Percentiles rank a stretch among this genome's conserved stretches.
phyloP scores from a whole-genome alignment of 2,113 vertebrate genomes.

The Conger conger region DNA sequence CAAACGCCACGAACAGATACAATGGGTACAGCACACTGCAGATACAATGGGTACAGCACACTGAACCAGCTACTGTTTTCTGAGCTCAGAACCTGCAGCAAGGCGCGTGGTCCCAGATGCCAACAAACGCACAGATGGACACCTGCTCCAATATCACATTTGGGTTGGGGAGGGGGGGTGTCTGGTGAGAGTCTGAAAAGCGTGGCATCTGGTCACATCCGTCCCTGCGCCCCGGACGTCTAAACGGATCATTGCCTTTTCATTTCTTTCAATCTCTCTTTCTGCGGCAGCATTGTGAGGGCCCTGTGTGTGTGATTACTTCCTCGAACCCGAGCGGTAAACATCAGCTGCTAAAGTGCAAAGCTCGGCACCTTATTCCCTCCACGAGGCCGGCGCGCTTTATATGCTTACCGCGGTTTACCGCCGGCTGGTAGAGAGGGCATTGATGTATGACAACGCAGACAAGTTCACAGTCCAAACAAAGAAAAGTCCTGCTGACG shows the following conservation, averaged over 20 bases:
- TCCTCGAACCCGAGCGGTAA: not conserved
- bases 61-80: not conserved
- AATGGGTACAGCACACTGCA: not conserved
- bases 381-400: too few species aligned
- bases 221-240: not conserved
- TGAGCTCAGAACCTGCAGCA: not conserved
- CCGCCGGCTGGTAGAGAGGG: not conserved
- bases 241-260: not conserved
- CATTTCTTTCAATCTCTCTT: not conserved
- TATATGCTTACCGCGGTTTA: not conserved
- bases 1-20: not conserved
- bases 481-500: too few species aligned
- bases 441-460: not conserved
- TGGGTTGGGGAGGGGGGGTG: not conserved
- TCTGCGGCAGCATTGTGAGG: not conserved
- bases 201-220: not conserved
- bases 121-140: not conserved
- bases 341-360: not conserved
- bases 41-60: not conserved
- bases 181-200: constrained; percentile 3
- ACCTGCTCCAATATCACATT: not conserved
- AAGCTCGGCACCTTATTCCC: not conserved
- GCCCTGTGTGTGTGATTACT: not conserved
- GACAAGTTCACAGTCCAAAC: not conserved
- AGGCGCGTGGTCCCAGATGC: not conserved